Percentiles rank a stretch among this genome's conserved stretches.
Conservation (phyloP, 2,888 invertebrate species). For the Nasonia oneida region DNA sequence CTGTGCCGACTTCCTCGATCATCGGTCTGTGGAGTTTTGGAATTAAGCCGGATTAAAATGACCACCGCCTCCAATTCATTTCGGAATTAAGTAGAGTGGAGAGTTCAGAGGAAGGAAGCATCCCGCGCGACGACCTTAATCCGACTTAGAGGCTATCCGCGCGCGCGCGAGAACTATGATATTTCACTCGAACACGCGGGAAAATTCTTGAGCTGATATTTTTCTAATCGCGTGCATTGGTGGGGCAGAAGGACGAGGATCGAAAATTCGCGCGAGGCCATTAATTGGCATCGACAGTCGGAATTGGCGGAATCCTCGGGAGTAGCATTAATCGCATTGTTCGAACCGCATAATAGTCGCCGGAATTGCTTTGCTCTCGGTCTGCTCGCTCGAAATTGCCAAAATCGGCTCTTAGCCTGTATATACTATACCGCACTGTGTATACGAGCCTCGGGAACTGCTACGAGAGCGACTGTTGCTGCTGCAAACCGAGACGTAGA, state of each 20-base stretch:
- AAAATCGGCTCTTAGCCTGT: constrained; percentile 34
- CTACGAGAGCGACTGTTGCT: background rate
- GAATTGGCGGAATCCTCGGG: constrained; percentile 51
- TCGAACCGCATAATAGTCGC: constrained; percentile 58
- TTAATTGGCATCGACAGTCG: constrained; percentile 27
- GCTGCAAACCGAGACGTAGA: background rate
- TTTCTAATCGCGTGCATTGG: no score
- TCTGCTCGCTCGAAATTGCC: constrained; percentile 46
- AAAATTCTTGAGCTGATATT: background rate
- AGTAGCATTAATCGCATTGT: constrained; percentile 58
- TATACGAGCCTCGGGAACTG: background rate
- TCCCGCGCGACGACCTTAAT: constrained; percentile 39
- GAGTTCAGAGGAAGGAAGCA: background rate
- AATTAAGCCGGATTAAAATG: constrained; percentile 54
- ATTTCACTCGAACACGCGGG: background rate
- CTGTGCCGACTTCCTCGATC: constrained; percentile 9
- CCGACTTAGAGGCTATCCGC: constrained; percentile 40
- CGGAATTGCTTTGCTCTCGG: constrained; percentile 26
- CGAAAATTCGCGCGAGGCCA: background rate
- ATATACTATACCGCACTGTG: background rate
- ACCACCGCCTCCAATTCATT: constrained; percentile 42
- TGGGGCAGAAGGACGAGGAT: background rate
- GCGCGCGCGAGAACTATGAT: background rate
- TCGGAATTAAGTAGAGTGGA: constrained; percentile 21
- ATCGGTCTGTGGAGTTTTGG: background rate